A percentile compares a stretch with the other conserved stretches of the same genome.
Evolutionary conservation across 2,113 vertebrate species (phyloP).

Genomic region (Procapra przewalskii): DNA sequence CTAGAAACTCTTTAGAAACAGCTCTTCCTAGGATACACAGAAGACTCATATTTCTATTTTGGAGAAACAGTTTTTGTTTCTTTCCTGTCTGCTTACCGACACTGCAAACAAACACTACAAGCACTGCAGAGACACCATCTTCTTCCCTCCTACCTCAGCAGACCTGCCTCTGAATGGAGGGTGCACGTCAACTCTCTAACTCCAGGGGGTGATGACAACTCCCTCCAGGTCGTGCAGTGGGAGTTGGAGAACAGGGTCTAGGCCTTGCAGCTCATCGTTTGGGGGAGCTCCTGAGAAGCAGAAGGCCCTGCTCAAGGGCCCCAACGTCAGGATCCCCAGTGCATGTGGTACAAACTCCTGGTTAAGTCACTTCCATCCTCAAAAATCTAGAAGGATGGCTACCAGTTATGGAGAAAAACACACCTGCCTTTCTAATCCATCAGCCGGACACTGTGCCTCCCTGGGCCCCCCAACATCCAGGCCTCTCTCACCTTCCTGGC

Average conservation of each 20-base stretch:
- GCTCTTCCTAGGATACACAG: neutral
- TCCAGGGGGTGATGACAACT: neutral
- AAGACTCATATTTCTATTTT: neutral
- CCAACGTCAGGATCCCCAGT: neutral
- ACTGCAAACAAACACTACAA: neutral
- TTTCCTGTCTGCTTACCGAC: neutral
- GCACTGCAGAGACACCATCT: neutral
- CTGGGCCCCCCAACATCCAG: neutral
- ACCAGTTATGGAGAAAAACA: neutral
- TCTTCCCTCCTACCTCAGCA: neutral
- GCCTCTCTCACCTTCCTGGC: neutral
- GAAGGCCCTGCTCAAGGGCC: neutral
- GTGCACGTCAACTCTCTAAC: no score
- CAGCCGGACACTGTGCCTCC: neutral
- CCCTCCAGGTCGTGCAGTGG: neutral
- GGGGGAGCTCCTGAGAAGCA: neutral
- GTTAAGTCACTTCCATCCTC: neutral
- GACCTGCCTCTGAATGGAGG: neutral
- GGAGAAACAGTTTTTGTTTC: neutral
- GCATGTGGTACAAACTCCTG: neutral
- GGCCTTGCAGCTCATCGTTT: neutral
- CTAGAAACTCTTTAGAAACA: neutral
- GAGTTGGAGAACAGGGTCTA: neutral
- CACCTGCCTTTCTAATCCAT: neutral
- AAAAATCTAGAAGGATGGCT: neutral